Percentiles rank a stretch among this genome's conserved stretches.
phyloP scores from a whole-genome alignment of 2,797 vertebrate genomes.

The Trematomus bernacchii region DNA sequence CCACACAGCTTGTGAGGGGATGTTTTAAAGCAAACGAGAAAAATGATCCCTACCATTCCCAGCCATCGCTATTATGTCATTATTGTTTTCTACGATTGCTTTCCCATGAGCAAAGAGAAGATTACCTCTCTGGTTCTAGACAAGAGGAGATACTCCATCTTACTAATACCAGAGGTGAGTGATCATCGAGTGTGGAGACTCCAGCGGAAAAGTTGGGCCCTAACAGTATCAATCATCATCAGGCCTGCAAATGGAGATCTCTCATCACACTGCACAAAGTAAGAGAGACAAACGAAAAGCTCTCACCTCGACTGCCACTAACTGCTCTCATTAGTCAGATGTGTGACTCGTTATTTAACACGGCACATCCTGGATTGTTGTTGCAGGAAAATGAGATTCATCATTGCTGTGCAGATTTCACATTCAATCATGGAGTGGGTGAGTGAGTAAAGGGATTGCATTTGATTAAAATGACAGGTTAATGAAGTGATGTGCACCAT shows the following conservation, averaged over 20 bases:
- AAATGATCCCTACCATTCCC: constrained; percentile 44
- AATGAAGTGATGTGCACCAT: constrained; percentile 56
- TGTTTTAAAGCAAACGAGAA: constrained; percentile 57
- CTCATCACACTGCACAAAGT: constrained; percentile 39
- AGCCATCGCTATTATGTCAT: constrained; percentile 41
- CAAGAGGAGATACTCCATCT: constrained; percentile 72
- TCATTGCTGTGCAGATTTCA: constrained; percentile 54
- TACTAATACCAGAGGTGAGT: constrained; percentile 68
- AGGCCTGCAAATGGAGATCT: constrained; percentile 61
- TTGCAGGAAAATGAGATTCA: constrained; percentile 54
- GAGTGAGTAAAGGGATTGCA: constrained; percentile 48
- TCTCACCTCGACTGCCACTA: constrained; percentile 30
- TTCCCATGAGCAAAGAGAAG: constrained; percentile 59
- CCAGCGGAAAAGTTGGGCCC: constrained; percentile 53
- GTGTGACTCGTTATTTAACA: constrained; percentile 64
- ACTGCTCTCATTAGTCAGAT: constrained; percentile 65
- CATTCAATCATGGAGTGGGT: constrained; percentile 45
- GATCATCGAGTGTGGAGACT: constrained; percentile 67
- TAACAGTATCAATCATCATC: constrained; percentile 76
- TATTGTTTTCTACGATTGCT: constrained; percentile 9
- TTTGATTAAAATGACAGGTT: constrained; percentile 63
- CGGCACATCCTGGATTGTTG: constrained; percentile 45
- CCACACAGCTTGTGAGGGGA: constrained; percentile 11
- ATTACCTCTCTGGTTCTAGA: constrained; percentile 58
- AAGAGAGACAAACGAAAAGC: constrained; percentile 41